Conservation (phyloP, 2,113 vertebrate species). For the Catharus minimus region DNA sequence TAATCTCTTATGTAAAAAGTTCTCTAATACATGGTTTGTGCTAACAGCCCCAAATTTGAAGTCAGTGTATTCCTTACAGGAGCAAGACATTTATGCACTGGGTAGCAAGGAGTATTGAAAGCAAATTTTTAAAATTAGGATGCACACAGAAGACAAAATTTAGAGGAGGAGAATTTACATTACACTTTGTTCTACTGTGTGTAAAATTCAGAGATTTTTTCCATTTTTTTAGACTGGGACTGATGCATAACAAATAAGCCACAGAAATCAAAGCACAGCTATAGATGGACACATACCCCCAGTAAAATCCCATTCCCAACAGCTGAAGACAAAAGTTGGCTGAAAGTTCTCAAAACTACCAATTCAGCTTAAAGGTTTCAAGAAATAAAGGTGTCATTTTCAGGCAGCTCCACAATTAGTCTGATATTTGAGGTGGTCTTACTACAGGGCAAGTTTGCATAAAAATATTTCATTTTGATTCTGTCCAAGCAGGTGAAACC, state of each 20-base stretch:
- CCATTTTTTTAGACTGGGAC: not conserved
- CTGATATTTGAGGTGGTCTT: not conserved
- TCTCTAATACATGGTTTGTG: not conserved
- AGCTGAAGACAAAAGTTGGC: not conserved
- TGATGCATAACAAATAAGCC: not conserved
- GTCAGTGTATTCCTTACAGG: not conserved
- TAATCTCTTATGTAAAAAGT: not conserved
- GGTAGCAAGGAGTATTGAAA: not conserved
- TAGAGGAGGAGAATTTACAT: not conserved
- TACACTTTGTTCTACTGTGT: not conserved
- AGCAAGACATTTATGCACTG: not conserved
- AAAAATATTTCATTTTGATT: not conserved
- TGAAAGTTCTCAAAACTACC: not conserved
- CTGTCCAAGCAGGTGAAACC: not conserved
- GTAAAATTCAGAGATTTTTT: not conserved
- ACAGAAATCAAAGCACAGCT: not conserved
- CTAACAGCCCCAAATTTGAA: not conserved
- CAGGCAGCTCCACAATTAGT: not conserved
- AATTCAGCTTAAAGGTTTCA: not conserved
- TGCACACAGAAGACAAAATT: not conserved
- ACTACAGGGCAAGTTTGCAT: not conserved
- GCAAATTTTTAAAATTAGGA: not conserved
- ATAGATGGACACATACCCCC: not conserved
- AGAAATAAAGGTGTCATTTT: not conserved
- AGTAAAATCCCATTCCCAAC: not conserved